These are phyloP conservation scores for Dusona sp. DNA, from an alignment of 2,888 invertebrate genomes.

Conservation along the genomic window DNA sequence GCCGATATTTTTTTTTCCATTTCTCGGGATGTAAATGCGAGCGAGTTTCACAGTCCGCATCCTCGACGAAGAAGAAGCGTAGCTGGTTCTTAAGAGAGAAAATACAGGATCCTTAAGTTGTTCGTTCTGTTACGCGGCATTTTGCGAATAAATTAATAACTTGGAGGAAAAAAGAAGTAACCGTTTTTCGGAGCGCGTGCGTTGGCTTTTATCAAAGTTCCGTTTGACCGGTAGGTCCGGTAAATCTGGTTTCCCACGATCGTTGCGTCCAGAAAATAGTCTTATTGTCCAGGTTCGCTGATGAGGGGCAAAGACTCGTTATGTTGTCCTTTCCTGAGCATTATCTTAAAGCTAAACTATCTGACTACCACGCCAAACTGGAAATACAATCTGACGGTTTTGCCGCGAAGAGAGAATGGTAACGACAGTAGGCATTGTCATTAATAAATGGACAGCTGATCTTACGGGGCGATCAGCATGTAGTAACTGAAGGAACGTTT, in stretches of 20 bases:
- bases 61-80: not conserved
- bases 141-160: conserved; percentile 35
- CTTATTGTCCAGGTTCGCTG: conserved; percentile 28
- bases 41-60: conserved; percentile 31
- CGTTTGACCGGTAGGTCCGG: conserved; percentile 79
- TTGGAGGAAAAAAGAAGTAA: conserved; percentile 10
- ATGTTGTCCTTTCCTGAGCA: conserved; percentile 23
- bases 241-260: conserved; percentile 80
- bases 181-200: conserved; percentile 63
- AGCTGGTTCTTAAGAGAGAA: conserved; percentile 12
- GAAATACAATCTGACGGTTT: conserved; percentile 37
- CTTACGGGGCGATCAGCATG: not conserved
- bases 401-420: conserved; percentile 6
- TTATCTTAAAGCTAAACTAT: not conserved
- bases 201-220: conserved; percentile 71
- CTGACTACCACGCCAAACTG: conserved; percentile 18
- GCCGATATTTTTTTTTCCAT: conserved; percentile 15
- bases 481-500: not conserved
- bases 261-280: conserved; percentile 44
- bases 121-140: not conserved
- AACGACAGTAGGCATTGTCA: conserved; percentile 32
- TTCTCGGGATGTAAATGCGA: conserved; percentile 3
- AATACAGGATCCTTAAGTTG: not conserved
- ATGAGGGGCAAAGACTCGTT: conserved; percentile 22
- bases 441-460: conserved; percentile 14